Evolutionary conservation across 2,888 invertebrate genomes (phyloP), one percentile per base, ranked within the genome.

Genomic region (Machimus rusticus): DNA sequence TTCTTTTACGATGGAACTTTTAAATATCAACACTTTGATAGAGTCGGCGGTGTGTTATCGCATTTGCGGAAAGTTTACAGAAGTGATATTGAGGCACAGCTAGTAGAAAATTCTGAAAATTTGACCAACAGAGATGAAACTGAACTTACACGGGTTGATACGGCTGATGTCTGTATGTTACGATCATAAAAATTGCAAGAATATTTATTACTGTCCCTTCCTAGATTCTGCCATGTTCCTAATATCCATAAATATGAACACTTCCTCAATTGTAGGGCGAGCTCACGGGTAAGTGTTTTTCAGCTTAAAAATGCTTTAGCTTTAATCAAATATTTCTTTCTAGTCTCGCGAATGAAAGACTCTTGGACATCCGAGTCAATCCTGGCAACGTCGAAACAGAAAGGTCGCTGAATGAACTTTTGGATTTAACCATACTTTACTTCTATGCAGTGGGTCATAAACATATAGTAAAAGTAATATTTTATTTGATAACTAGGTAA

Each of bases 381-480:
- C 90, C 91, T 0, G 92, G 92, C 12, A 91, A 91, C 89, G 87
- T 89, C 0, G 89, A 88, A 12, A 81, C 87, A 2, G 91, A 91
- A 66, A 87, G 90, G 37, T 92, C 92, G 2, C 88, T 93, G 2
- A 91, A 90, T 55, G 93, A 93, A 74, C 87, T 93, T 37, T 88
- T 93, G 79, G 93, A 93, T 87, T 90, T 92, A 79, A 90, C 91
- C 66, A 89, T 92, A 9, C 90, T 93, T 5, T 92, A 92, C 86
- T 93, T 92, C 87, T 92, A 92, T 84, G 91, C 92, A 6, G 91
- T 92, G 14, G 93, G 93, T 0, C 92, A 93, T 87, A 93, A 93
- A 89, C 92, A 93, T 89, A 91, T 93, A 76, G 91, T 93, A 1
- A 93, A 91, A 90, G 91, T 91, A 66, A 82, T 86, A 74, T 37